Evolutionary conservation across 2,113 vertebrate genomes (phyloP).

Genomic region (Coturnix japonica): DNA sequence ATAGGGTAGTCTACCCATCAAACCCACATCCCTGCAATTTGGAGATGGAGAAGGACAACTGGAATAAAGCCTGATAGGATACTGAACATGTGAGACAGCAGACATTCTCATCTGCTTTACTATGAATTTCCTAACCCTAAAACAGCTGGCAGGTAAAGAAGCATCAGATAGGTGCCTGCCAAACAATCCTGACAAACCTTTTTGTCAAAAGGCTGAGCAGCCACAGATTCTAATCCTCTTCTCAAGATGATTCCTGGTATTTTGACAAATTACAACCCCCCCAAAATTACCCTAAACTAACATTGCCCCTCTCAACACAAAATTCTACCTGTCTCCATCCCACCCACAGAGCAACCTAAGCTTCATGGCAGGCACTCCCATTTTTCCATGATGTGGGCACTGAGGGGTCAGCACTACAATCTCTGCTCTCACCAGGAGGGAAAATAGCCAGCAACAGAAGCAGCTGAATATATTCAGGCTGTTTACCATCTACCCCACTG

Average conservation of each 20-base stretch:
- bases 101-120: neutral
- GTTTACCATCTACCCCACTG: neutral
- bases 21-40: no score
- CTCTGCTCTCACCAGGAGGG: neutral
- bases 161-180: neutral
- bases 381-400: neutral
- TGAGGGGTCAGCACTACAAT: neutral
- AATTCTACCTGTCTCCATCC: neutral
- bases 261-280: neutral
- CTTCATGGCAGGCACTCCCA: neutral
- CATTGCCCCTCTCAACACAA: accelerated
- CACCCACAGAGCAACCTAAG: neutral
- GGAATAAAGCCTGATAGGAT: neutral
- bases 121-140: neutral
- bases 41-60: neutral
- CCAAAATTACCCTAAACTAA: neutral
- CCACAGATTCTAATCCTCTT: neutral
- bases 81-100: neutral
- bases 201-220: neutral
- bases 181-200: neutral
- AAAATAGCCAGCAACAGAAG: neutral
- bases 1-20: no score
- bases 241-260: neutral
- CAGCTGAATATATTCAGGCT: neutral
- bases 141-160: neutral